Conservation (phyloP, 2,888 invertebrate species). For the Pachymerium ferrugineum region DNA sequence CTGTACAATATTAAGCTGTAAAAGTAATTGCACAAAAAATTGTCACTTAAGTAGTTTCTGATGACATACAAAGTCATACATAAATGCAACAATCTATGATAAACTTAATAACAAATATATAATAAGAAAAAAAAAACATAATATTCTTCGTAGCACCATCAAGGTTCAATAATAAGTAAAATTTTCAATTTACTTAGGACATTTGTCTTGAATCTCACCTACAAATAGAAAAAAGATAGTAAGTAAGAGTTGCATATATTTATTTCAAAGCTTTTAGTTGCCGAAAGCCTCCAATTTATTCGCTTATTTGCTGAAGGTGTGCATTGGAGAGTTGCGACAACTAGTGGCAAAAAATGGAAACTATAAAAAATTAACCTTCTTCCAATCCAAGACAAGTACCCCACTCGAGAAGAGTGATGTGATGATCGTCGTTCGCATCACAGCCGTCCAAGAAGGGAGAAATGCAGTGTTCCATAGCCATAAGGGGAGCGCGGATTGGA, state of each 20-base stretch:
- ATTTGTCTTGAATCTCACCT: constrained; percentile 28
- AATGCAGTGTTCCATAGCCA: constrained; percentile 96
- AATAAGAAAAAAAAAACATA: not conserved
- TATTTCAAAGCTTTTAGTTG: not conserved
- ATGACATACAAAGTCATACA: not conserved
- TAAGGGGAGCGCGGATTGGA: constrained; percentile 88
- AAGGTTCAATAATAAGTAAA: not conserved
- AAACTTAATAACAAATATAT: not conserved
- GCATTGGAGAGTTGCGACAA: not conserved
- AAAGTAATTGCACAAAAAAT: not conserved
- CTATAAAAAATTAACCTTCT: constrained; percentile 53
- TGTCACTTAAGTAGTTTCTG: not conserved
- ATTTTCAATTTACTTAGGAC: constrained; percentile 1
- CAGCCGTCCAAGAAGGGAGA: constrained; percentile 90
- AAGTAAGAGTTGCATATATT: not conserved
- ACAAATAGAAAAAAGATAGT: not conserved
- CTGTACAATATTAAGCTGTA: not conserved
- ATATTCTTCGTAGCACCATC: not conserved
- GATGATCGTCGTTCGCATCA: constrained; percentile 81
- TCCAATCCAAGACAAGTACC: constrained; percentile 68
- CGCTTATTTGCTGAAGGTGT: not conserved
- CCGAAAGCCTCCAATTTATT: too few relatives aligned
- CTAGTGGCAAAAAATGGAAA: not conserved
- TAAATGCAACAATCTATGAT: not conserved
- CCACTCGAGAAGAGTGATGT: constrained; percentile 89